phyloP scores from a whole-genome alignment of 2,113 vertebrate genomes.

The Tragelaphus buxtoni region DNA sequence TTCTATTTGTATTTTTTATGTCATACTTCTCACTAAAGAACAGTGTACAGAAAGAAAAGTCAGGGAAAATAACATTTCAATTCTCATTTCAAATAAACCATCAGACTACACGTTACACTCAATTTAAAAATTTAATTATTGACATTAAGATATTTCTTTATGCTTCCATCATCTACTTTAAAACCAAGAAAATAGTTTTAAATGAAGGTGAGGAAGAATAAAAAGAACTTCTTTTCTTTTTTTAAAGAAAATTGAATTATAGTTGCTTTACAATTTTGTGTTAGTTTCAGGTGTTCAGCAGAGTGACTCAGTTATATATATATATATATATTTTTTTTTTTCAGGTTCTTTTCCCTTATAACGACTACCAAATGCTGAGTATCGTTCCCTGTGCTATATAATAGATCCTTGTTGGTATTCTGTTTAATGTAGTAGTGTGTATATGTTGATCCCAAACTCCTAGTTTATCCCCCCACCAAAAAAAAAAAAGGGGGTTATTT shows the following conservation, averaged over 20 bases:
- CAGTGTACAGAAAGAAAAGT: neutral
- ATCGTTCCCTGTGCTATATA: neutral
- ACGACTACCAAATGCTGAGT: neutral
- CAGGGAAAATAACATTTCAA: neutral
- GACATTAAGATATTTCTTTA: neutral
- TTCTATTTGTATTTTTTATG: conserved; percentile 20
- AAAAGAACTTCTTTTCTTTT: neutral
- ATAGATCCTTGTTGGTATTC: neutral
- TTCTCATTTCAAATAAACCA: conserved; percentile 30
- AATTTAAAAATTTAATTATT: conserved; percentile 17
- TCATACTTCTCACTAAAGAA: neutral
- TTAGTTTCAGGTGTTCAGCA: neutral
- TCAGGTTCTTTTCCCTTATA: neutral
- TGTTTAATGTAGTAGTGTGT: neutral
- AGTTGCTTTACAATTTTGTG: neutral
- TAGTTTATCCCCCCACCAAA: neutral
- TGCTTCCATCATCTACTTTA: neutral
- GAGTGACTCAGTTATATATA: neutral
- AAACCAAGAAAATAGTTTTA: conserved; percentile 11
- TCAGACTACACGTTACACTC: neutral
- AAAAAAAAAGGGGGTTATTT: neutral
- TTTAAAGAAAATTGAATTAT: neutral
- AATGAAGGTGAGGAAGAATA: neutral
- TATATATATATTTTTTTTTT: neutral
- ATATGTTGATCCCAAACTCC: neutral